These are phyloP conservation scores for Villa cingulata DNA, from an alignment of 2,888 invertebrate species.

Conservation along the genomic window DNA sequence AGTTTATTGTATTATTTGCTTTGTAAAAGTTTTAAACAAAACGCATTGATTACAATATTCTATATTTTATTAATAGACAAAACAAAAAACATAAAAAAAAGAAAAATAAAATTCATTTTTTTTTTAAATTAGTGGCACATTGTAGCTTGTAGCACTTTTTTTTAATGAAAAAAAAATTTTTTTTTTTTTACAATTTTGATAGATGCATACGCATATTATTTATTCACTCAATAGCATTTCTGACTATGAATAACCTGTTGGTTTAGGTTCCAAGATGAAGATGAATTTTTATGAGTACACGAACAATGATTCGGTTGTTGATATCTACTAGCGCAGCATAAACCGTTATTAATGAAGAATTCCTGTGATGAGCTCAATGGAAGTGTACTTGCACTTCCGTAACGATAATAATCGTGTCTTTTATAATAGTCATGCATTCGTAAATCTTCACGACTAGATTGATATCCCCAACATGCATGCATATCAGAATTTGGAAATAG, in stretches of 20 bases:
- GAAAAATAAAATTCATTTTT: too few relatives aligned
- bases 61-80: too few relatives aligned
- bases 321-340: constrained; percentile 13
- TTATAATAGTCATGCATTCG: constrained; percentile 25
- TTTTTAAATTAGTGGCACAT: too few relatives aligned
- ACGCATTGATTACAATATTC: too few relatives aligned
- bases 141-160: too few relatives aligned
- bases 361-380: constrained; percentile 12
- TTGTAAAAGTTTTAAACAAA: too few relatives aligned
- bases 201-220: too few relatives aligned
- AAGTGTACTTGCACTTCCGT: constrained; percentile 36
- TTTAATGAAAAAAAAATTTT: too few relatives aligned
- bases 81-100: too few relatives aligned
- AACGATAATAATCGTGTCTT: constrained; percentile 38
- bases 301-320: constrained; percentile 10
- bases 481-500: constrained; percentile 12
- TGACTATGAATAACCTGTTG: constrained; percentile 11
- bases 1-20: too few relatives aligned
- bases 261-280: constrained; percentile 8
- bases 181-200: too few relatives aligned
- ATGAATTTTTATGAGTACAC: constrained; percentile 11
- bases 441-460: constrained; percentile 16
- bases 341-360: constrained; percentile 10
- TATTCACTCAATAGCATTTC: neutral
- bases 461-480: constrained; percentile 12